Base-by-base conservation (phyloP, 2,113 vertebrate species). In the Alosa alosa region DNA sequence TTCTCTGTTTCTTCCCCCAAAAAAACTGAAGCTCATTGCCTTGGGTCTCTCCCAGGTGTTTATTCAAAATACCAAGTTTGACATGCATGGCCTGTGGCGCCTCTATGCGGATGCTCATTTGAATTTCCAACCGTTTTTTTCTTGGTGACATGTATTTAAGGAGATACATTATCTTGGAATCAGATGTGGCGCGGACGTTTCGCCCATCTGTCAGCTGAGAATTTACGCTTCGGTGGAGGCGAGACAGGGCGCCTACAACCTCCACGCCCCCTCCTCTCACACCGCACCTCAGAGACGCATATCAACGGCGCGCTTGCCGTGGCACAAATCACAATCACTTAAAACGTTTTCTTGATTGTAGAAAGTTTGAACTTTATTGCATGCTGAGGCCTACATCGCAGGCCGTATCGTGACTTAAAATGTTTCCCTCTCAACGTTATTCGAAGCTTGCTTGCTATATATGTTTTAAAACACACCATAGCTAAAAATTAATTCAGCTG, bases 121-220 rank as follows among this genome's bases (percentile, higher is more conserved):
- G 91, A 93, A 87, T 87, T 88, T 82, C 83, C 88, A 46, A 88
- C 88, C 88, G 87, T 91, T 93, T 92, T 90, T 91, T 93, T 92
- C 87, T 87, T 83, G 68, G 88, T 91, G 93, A 93, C 92, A 93
- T 88, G 89, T 90, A 92, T 92, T 92, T 93, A 92, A 93, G 87
- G 88, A 90, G 93, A 94, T 93, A 91, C 87, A 91, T 91, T 88
- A 90, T 91, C 88, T 87, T 86, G 0, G 81, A 86, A 64, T 52
- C 81, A 82, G 49, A 86, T 85, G 45, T 82, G 52, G n/a, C 57
- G 81, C 89, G 85, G 60, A 86, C 83, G 64, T 39, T 87, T 46
- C 68, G 82, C 86, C 84, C 87, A 91, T 92, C 90, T 91, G 89
- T 92, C 89, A 90, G 89, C 89, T 90, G 87, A 87, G 88, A 89